phyloP scores from a whole-genome alignment of 2,113 vertebrate genomes.

The Leucosticte australis region DNA sequence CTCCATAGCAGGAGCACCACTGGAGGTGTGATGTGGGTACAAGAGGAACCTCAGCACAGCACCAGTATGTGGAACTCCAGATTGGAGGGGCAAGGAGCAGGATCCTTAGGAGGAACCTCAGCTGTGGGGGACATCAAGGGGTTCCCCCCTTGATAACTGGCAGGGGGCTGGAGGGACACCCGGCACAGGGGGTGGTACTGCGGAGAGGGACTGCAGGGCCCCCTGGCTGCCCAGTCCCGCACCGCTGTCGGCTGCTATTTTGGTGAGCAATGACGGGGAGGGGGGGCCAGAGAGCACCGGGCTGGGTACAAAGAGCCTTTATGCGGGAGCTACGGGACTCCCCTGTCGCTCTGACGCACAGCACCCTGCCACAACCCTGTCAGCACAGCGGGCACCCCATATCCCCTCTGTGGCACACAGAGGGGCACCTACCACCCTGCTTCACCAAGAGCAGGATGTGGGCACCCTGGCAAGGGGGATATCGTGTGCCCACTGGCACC shows the following conservation, averaged over 20 bases:
- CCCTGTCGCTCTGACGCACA: neutral
- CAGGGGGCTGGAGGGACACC: neutral
- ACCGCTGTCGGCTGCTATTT: neutral
- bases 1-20: neutral
- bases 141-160: neutral
- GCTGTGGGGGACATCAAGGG: neutral
- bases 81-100: neutral
- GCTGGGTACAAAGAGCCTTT: constrained; percentile 4
- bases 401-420: neutral
- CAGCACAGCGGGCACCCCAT: neutral
- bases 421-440: neutral
- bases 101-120: neutral
- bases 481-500: neutral
- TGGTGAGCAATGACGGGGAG: neutral
- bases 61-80: neutral
- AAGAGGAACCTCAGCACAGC: neutral
- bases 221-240: neutral
- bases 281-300: neutral
- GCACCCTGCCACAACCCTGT: neutral
- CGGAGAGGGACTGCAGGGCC: neutral
- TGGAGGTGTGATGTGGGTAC: neutral
- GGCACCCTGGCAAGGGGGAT: neutral
- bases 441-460: neutral
- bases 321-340: neutral
- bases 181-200: too few species aligned